These are phyloP conservation scores for Oligia fasciuncula DNA, from an alignment of 2,888 invertebrate genomes.

Conservation along the genomic window DNA sequence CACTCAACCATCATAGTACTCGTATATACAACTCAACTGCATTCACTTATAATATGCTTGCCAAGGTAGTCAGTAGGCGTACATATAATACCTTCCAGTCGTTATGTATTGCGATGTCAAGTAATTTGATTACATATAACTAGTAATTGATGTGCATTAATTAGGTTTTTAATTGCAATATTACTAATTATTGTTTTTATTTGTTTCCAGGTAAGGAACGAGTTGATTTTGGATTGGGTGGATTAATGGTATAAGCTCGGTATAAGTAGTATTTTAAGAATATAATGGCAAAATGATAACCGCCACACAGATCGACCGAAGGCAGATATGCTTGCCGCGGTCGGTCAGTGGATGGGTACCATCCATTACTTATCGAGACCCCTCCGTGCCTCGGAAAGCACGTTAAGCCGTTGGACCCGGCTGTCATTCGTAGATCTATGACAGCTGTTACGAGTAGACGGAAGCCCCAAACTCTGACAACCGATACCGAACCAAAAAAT, in stretches of 20 bases:
- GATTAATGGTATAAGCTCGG: not conserved
- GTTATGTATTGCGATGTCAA: slow-evolving; percentile 21
- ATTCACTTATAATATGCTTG: not conserved
- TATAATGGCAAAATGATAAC: not conserved
- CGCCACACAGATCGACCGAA: not conserved
- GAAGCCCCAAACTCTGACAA: not conserved
- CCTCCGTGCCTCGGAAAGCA: not conserved
- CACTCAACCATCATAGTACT: not conserved
- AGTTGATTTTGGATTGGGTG: not conserved
- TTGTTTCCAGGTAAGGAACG: slow-evolving; percentile 45
- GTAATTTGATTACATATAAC: slow-evolving; percentile 19
- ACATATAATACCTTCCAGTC: not conserved
- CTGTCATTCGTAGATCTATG: not conserved
- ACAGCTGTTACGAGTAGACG: not conserved
- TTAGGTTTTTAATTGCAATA: slow-evolving; percentile 46
- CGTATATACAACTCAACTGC: not conserved
- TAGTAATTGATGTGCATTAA: slow-evolving; percentile 30
- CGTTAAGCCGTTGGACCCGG: not conserved
- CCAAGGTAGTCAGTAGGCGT: slow-evolving; percentile 13
- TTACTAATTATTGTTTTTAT: slow-evolving; percentile 27
- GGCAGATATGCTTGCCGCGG: not conserved
- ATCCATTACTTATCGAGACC: not conserved
- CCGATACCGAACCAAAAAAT: not conserved
- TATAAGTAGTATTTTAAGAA: not conserved
- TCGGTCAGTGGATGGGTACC: not conserved